Base-by-base conservation (phyloP, 2,113 vertebrate species). In the Alethe castanea region DNA sequence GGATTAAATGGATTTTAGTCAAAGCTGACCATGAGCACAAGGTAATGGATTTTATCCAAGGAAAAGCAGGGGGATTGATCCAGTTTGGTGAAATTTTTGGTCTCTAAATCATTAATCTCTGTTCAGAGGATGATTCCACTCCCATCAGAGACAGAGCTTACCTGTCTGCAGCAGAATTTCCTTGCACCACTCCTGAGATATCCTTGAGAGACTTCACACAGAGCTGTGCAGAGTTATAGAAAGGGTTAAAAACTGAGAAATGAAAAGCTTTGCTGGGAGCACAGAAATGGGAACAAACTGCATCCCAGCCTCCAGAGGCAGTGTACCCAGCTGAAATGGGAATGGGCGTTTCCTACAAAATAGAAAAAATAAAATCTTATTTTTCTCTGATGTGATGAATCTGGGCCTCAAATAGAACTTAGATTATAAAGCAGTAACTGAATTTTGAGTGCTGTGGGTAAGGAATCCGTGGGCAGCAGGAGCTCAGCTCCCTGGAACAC, bases 271-370 rank as follows among this genome's bases (percentile, higher is more conserved):
- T 70, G 36, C 47, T 80, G 42, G 36, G 23, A 59, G n/a, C 4
- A 2, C 53, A 85, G 66, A 24, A 48, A 44, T 3, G 20, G 54
- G 47, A 86, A 22, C 12, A 60, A 60, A 2, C 11, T 56, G 5
- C 57, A 31, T 24, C 26, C 42, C 44, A 64, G 57, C 40, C 33
- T 52, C 20, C n/a, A 15, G 64, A 29, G 50, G 2, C 38, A 11
- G 19, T 0, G 0, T 5, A 1, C 20, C 45, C 28, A 42, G 6
- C 42, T 47, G 3, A 11, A 50, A 11, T 9, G 47, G 35, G 12
- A 72, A 54, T 14, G 22, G 8, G 16, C 16, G 12, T 19, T 73
- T 64, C 8, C 20, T 22, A 38, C 7, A 7, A 6, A 45, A 85
- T 66, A 56, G 42, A n/a, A 44, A 72, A 28, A 35, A 13, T 36